Evolutionary conservation across 2,113 vertebrate genomes (phyloP).

Genomic region (Myanophis thanlyinensis): DNA sequence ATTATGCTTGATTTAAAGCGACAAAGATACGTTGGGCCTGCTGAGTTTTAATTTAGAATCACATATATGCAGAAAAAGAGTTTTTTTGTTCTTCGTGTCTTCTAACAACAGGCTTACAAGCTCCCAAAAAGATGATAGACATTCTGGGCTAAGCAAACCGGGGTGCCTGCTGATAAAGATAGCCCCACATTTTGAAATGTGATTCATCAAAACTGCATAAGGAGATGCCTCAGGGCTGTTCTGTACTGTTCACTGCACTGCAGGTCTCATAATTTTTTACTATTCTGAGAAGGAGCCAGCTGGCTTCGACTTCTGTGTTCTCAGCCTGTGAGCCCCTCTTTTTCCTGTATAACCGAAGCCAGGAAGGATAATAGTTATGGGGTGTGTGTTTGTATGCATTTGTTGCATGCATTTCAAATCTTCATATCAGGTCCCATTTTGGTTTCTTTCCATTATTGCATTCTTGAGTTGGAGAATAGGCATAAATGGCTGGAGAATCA

Average conservation of each 20-base stretch:
- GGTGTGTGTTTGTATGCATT: background rate
- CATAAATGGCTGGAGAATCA: background rate
- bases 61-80: background rate
- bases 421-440: background rate
- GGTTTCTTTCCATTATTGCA: background rate
- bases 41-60: background rate
- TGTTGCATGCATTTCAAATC: background rate
- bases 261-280: background rate
- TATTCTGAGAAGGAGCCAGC: background rate
- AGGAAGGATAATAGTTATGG: background rate
- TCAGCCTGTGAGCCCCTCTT: rapidly evolving
- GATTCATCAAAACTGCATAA: background rate
- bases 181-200: background rate
- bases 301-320: constrained; percentile 12
- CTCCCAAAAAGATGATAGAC: background rate
- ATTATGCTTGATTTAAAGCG: background rate
- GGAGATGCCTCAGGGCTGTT: constrained; percentile 10
- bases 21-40: background rate
- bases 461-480: background rate
- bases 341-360: background rate
- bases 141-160: background rate
- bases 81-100: background rate
- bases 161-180: background rate
- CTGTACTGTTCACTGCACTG: background rate
- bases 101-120: background rate